Evolutionary conservation across 2,888 invertebrate species (phyloP).

Genomic region (Lithophane semibrunnea): DNA sequence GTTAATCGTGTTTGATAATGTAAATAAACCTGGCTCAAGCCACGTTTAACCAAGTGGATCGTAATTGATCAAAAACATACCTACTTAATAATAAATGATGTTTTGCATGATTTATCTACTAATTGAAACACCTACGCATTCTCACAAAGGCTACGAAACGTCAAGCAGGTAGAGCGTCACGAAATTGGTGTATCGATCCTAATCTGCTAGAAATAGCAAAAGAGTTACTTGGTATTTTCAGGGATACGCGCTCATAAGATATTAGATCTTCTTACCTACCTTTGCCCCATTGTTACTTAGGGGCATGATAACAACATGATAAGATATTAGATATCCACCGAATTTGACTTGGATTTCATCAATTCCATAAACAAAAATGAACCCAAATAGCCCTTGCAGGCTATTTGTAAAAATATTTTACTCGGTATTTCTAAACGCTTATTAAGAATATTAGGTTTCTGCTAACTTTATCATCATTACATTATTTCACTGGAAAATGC

Average conservation of each 20-base stretch:
- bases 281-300: too few species aligned
- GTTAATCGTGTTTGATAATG: slow-evolving; percentile 63
- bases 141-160: not conserved
- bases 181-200: not conserved
- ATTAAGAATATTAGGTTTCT: not conserved
- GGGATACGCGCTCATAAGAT: not conserved
- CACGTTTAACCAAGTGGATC: not conserved
- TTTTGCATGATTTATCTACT: not conserved
- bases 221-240: slow-evolving; percentile 13
- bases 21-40: slow-evolving; percentile 25
- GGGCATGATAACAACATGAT: not conserved
- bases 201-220: slow-evolving; percentile 4
- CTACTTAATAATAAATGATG: not conserved
- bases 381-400: too few species aligned
- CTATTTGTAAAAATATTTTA: not conserved
- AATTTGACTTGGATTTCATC: not conserved
- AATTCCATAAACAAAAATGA: not conserved
- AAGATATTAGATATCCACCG: not conserved
- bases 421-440: not conserved
- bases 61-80: not conserved
- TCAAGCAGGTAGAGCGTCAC: not conserved
- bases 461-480: not conserved
- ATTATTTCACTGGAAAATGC: not conserved
- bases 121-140: slow-evolving; percentile 5
- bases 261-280: not conserved